Evolutionary conservation across 2,797 vertebrate genomes (phyloP).

Genomic region (Schizopygopsis pylzovi): DNA sequence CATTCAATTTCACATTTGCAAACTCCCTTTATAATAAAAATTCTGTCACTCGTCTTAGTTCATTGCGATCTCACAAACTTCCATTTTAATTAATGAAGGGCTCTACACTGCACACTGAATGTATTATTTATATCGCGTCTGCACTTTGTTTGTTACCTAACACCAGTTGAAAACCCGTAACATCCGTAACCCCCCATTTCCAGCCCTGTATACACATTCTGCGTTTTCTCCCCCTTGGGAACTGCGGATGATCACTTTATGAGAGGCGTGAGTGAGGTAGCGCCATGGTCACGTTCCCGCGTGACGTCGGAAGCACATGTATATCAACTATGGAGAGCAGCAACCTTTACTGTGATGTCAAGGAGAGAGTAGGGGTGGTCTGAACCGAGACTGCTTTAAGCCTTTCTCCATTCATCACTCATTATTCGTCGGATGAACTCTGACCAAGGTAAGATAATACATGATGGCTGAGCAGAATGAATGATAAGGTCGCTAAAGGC

Average conservation of each 20-base stretch:
- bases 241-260: not conserved
- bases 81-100: too few species aligned
- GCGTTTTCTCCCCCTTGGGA: not conserved
- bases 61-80: too few species aligned
- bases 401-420: slow-evolving; percentile 14
- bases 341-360: slow-evolving; percentile 41
- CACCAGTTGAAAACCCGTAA: too few species aligned
- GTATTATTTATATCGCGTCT: too few species aligned
- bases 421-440: slow-evolving; percentile 18
- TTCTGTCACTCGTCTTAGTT: too few species aligned
- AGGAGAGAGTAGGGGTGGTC: slow-evolving; percentile 34
- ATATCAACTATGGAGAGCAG: not conserved
- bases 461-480: not conserved
- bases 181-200: too few species aligned
- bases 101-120: too few species aligned
- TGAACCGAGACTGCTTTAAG: not conserved
- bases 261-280: not conserved
- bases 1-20: too few species aligned
- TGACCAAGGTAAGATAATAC: slow-evolving; percentile 8
- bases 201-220: too few species aligned
- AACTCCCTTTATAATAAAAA: too few species aligned
- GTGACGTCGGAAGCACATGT: slow-evolving; percentile 42
- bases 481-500: not conserved
- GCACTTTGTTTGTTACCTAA: too few species aligned
- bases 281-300: not conserved